Percentiles rank a stretch among this genome's conserved stretches.
Evolutionary conservation across 2,113 vertebrate genomes (phyloP).

Genomic region (Cinclus cinclus): DNA sequence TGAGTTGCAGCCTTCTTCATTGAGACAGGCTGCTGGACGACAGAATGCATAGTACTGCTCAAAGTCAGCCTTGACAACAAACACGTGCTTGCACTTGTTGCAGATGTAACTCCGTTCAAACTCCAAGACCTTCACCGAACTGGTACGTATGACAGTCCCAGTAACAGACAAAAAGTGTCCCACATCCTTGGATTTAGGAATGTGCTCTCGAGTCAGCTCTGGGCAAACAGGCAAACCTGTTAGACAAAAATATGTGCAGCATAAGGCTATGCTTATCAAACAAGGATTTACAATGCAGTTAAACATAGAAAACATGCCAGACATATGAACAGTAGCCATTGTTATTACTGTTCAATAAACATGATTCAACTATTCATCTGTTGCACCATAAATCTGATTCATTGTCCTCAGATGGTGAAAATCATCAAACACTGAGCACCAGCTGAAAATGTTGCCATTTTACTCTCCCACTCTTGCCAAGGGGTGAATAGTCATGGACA

Average conservation of each 20-base stretch:
- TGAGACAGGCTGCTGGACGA: slow-evolving; percentile 79
- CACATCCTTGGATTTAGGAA: slow-evolving; percentile 88
- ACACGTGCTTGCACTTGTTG: slow-evolving; percentile 86
- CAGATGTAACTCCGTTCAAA: slow-evolving; percentile 92
- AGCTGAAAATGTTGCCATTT: not conserved
- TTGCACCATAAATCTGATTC: not conserved
- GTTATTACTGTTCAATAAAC: not conserved
- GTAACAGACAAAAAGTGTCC: slow-evolving; percentile 94
- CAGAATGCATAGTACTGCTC: slow-evolving; percentile 86
- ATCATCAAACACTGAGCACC: not conserved
- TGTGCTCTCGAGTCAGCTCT: slow-evolving; percentile 91
- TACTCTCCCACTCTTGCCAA: not conserved
- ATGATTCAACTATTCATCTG: not conserved
- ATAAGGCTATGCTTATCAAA: not conserved
- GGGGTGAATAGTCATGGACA: not conserved
- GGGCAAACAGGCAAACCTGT: slow-evolving; percentile 92
- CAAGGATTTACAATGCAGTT: not conserved
- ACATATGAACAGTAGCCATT: not conserved
- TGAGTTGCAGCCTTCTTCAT: slow-evolving; percentile 82
- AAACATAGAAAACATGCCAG: not conserved
- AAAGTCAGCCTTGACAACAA: slow-evolving; percentile 83
- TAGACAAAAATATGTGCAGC: not conserved
- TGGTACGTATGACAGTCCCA: slow-evolving; percentile 92
- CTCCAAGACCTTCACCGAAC: slow-evolving; percentile 90
- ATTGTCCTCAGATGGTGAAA: not conserved